Evolutionary conservation across 2,888 invertebrate genomes (phyloP), one percentile per base, ranked within the genome.

Genomic region (Uropetala carovei): DNA sequence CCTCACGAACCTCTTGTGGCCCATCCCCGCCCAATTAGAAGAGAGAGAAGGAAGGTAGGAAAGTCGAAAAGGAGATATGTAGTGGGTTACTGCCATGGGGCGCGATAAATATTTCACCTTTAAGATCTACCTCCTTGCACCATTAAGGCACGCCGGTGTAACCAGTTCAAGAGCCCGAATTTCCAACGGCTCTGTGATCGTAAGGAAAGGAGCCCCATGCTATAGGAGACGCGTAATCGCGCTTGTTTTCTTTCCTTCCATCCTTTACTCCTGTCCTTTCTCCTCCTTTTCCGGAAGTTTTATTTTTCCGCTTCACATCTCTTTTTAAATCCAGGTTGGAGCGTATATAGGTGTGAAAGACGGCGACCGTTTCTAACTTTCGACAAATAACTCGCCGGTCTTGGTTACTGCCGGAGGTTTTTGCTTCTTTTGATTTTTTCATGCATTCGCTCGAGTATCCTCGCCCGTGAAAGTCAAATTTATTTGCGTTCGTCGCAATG

Each of bases 61-160:
- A 16, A 16, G 60, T 59, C 11, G n/a, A 11, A 14, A 60, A 30
- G 43, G 56, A 27, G 10, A 8, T 13, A n/a, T 43, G 57, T 18
- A 11, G n/a, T 14, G 13, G 43, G 10, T 22, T 68, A 64, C 60
- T 64, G 43, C 75, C 64, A 43, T 9, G 5, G 64, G 89, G 16
- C n/a, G 60, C 64, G 56, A 64, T 64, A 30, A 89, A 64, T 68
- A 68, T 89, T 89, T 59, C 56, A 43, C n/a, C 43, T 16, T 43
- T n/a, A 4, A 57, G n/a, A 57, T 59, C 9, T 13, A 0, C 18
- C 22, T 57, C 22, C 58, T 16, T n/a, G 18, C 83, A 7, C 56
- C 84, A 56, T n/a, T 84, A 18, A 43, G 11, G 11, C 18, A 16
- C 11, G 56, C 56, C 11, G 18, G 57, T 56, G 75, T n/a, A 18